Percentiles rank a stretch among this genome's conserved stretches.
phyloP scores from a whole-genome alignment of 2,797 vertebrate species.

The Numenius phaeopus region DNA sequence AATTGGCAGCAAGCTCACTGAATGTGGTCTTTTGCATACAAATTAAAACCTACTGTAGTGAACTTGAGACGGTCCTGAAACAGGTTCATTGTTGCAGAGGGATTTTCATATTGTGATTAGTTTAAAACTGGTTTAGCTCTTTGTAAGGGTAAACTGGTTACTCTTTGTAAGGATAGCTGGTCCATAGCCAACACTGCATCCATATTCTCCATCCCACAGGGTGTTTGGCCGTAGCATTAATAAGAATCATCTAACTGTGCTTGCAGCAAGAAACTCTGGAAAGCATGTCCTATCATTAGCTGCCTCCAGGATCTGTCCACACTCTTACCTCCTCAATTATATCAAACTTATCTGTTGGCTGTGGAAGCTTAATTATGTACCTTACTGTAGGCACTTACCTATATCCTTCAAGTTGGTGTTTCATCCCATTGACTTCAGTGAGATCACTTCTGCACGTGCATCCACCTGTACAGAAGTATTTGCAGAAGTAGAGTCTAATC shows the following conservation, averaged over 20 bases:
- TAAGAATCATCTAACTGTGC: not conserved
- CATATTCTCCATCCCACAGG: rapidly evolving
- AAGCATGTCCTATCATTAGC: not conserved
- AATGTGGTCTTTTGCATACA: not conserved
- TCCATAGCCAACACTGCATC: not conserved
- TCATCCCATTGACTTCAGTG: not conserved
- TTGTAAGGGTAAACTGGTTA: not conserved
- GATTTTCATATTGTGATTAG: not conserved
- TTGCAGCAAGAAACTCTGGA: not conserved
- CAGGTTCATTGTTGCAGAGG: not conserved
- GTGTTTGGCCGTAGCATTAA: not conserved
- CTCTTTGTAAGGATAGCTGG: not conserved
- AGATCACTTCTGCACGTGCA: not conserved
- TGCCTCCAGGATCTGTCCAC: not conserved
- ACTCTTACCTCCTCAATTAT: not conserved
- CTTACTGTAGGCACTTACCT: not conserved
- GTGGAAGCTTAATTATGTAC: not conserved
- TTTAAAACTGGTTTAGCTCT: not conserved
- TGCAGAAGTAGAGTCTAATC: not conserved
- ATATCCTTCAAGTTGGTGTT: not conserved
- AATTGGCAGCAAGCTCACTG: slow-evolving; percentile 4
- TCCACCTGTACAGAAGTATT: not conserved
- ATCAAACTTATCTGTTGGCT: not conserved
- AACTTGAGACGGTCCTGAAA: not conserved
- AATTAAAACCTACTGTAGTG: not conserved